phyloP scores from a whole-genome alignment of 2,113 vertebrate genomes.

The Panthera leo region DNA sequence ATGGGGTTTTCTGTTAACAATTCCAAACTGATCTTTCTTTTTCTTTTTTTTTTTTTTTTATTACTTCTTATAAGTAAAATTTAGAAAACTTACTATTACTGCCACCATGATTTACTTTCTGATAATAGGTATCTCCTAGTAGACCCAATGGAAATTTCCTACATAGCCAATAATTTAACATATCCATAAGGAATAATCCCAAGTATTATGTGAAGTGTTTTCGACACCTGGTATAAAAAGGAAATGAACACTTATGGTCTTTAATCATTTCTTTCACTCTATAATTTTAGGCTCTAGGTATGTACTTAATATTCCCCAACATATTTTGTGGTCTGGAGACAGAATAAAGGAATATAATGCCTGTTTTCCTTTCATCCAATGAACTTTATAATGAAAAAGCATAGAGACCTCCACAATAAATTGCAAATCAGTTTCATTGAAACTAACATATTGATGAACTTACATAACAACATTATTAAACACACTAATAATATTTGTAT shows the following conservation, averaged over 20 bases:
- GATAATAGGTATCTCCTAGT: neutral
- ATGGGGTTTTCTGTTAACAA: neutral
- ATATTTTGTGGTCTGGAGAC: neutral
- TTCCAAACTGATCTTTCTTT: neutral
- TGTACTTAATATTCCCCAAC: neutral
- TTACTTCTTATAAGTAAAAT: neutral
- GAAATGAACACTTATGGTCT: neutral
- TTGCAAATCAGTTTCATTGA: neutral
- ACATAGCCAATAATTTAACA: neutral
- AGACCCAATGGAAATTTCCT: neutral
- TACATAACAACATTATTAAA: neutral
- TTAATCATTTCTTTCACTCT: neutral
- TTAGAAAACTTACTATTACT: neutral
- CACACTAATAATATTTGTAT: neutral
- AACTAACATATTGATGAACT: neutral
- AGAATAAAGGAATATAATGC: neutral
- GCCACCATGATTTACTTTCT: neutral
- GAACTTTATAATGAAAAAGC: neutral
- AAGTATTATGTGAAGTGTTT: neutral
- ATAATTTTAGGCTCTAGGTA: neutral
- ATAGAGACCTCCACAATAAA: neutral
- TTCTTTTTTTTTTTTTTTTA: neutral
- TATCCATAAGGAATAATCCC: neutral
- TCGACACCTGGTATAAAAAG: neutral
- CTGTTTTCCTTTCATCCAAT: fast-evolving